Evolutionary conservation across 2,113 vertebrate species (phyloP).

Genomic region (Burhinus oedicnemus): DNA sequence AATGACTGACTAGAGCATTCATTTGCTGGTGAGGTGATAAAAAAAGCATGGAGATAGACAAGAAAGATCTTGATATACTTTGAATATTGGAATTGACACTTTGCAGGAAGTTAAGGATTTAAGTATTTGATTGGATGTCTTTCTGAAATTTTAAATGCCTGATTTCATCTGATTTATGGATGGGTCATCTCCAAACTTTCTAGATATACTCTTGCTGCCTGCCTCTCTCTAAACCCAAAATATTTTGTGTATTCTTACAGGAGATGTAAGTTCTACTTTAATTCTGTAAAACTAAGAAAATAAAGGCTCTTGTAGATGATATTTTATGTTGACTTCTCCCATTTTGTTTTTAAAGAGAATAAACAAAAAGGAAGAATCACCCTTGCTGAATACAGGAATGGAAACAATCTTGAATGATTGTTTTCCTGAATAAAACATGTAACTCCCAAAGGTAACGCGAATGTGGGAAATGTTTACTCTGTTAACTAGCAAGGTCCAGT

Average conservation of each 20-base stretch:
- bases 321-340: neutral
- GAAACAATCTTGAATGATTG: neutral
- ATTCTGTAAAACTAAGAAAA: neutral
- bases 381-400: neutral
- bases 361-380: neutral
- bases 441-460: neutral
- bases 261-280: neutral
- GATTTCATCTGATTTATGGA: neutral
- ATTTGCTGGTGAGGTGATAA: neutral
- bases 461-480: neutral
- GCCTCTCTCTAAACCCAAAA: neutral
- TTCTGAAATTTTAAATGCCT: neutral
- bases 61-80: neutral
- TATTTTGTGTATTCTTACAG: neutral
- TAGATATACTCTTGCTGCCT: neutral
- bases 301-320: neutral
- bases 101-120: neutral
- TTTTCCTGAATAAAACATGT: neutral
- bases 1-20: neutral
- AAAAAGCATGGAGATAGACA: neutral
- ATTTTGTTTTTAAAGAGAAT: neutral
- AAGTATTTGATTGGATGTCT: neutral
- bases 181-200: neutral
- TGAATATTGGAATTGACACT: neutral
- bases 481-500: neutral